Percentiles rank a stretch among this genome's conserved stretches.
Evolutionary conservation across 2,888 invertebrate species (phyloP).

Genomic region (Gandaritis pyraliata): DNA sequence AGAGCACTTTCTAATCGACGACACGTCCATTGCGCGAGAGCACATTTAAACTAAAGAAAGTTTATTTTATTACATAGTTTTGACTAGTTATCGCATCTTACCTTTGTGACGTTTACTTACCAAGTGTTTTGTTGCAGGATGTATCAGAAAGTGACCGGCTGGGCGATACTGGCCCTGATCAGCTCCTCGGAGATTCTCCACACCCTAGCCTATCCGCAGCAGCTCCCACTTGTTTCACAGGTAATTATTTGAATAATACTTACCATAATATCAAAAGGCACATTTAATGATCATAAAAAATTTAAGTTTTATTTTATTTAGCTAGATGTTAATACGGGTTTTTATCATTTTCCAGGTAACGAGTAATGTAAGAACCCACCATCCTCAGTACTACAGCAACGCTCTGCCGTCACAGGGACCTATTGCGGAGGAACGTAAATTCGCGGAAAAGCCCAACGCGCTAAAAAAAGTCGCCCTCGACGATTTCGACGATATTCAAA

Average conservation of each 20-base stretch:
- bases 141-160: slow-evolving; percentile 87
- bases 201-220: slow-evolving; percentile 87
- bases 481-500: slow-evolving; percentile 92
- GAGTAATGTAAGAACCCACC: slow-evolving; percentile 77
- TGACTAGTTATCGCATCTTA: slow-evolving; percentile 32
- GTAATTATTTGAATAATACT: slow-evolving; percentile 46
- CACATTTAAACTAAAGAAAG: slow-evolving; percentile 64
- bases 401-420: slow-evolving; percentile 68
- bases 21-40: slow-evolving; percentile 63
- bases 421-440: slow-evolving; percentile 88
- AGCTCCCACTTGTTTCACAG: slow-evolving; percentile 76
- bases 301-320: too few relatives aligned
- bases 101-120: slow-evolving; percentile 47
- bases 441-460: slow-evolving; percentile 94
- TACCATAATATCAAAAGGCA: neutral
- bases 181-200: slow-evolving; percentile 87
- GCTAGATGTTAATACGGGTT: neutral
- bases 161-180: slow-evolving; percentile 88
- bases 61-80: slow-evolving; percentile 44
- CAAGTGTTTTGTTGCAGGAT: slow-evolving; percentile 75
- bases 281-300: too few relatives aligned
- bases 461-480: slow-evolving; percentile 94
- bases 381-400: slow-evolving; percentile 78
- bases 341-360: slow-evolving; percentile 65
- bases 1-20: slow-evolving; percentile 81